Conservation (phyloP, 1,140 invertebrate species). For the Hyposmocoma kahamanoa region DNA sequence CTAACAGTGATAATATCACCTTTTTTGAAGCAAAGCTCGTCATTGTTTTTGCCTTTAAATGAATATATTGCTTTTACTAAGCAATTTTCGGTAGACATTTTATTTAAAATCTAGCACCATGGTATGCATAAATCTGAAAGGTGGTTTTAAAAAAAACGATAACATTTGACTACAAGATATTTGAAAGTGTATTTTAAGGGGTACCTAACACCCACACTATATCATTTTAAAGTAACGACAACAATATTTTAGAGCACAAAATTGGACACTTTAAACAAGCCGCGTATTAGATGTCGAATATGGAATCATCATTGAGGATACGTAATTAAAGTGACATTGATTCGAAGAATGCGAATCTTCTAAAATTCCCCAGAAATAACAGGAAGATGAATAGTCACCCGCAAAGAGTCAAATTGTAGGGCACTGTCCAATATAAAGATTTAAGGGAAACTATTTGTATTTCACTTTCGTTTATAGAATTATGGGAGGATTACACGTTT, state of each 20-base stretch:
- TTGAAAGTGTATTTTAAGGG: constrained; percentile 1
- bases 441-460: neutral
- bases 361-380: neutral
- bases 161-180: too few relatives aligned
- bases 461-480: neutral
- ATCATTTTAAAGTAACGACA: too few relatives aligned
- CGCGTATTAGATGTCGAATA: too few relatives aligned
- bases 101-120: constrained; percentile 46
- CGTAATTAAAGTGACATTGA: constrained; percentile 3
- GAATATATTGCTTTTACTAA: constrained; percentile 93
- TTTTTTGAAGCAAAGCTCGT: constrained; percentile 97
- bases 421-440: neutral
- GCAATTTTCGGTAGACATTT: constrained; percentile 77
- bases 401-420: neutral
- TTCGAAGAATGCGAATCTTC: neutral
- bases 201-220: neutral
- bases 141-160: too few relatives aligned
- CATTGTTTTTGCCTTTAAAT: constrained; percentile 97
- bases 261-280: too few relatives aligned
- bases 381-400: constrained; percentile 1
- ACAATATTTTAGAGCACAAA: too few relatives aligned
- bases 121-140: constrained; percentile 31
- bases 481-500: neutral
- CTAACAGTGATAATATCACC: constrained; percentile 98
- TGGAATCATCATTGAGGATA: too few relatives aligned